A percentile compares a stretch with the other conserved stretches of the same genome.
phyloP scores from a whole-genome alignment of 2,797 vertebrate species.

The Clarias platycephalus region DNA sequence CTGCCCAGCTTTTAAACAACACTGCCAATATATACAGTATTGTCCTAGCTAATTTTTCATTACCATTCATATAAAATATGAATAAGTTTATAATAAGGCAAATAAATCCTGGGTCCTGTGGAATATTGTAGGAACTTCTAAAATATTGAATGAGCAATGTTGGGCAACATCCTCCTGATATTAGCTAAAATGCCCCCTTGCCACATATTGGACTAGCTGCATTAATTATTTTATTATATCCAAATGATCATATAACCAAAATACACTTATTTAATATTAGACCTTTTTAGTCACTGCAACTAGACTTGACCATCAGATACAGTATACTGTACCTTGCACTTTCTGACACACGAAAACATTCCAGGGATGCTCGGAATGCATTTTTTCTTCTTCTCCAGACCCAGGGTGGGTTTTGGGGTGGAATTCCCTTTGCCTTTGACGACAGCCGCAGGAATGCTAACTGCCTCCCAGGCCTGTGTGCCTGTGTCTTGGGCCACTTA shows the following conservation, averaged over 20 bases:
- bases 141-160: neutral
- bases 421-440: constrained; percentile 79
- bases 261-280: neutral
- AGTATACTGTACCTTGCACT: constrained; percentile 35
- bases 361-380: constrained; percentile 68
- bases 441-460: constrained; percentile 84
- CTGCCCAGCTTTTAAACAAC: neutral
- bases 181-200: too few species aligned
- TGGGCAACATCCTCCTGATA: neutral
- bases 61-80: neutral
- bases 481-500: constrained; percentile 66
- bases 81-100: neutral
- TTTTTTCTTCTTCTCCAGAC: constrained; percentile 63
- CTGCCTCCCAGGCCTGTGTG: constrained; percentile 74
- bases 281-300: neutral
- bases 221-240: neutral
- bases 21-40: neutral
- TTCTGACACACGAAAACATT: constrained; percentile 71
- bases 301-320: constrained; percentile 23
- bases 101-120: neutral
- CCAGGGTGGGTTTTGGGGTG: constrained; percentile 47
- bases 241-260: neutral
- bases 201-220: too few species aligned
- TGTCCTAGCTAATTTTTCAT: neutral
- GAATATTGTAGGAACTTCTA: neutral